phyloP scores from a whole-genome alignment of 2,797 vertebrate genomes.

The Rousettus madagascariensis region DNA sequence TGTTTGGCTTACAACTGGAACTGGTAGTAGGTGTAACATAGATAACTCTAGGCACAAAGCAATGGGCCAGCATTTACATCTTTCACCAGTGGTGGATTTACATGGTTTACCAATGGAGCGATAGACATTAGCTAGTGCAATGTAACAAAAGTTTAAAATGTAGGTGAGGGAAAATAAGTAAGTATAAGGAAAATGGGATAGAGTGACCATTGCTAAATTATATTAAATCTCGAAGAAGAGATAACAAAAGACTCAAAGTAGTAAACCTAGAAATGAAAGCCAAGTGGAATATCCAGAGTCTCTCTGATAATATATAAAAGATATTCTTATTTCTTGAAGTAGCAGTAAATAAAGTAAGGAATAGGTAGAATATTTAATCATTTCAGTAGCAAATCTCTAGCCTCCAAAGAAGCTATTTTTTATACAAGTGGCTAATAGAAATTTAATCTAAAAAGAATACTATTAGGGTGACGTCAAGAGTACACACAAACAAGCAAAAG shows the following conservation, averaged over 20 bases:
- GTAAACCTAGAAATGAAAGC: background rate
- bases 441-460: background rate
- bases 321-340: background rate
- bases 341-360: background rate
- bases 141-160: background rate
- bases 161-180: background rate
- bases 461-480: background rate
- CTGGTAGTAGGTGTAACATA: background rate
- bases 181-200: background rate
- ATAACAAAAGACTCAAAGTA: background rate
- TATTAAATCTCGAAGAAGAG: background rate
- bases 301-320: background rate
- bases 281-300: background rate
- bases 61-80: background rate
- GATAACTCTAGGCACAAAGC: background rate
- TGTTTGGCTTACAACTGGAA: background rate
- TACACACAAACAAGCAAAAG: background rate
- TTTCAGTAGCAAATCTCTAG: background rate
- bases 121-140: background rate
- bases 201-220: background rate
- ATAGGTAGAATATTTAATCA: background rate
- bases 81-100: background rate
- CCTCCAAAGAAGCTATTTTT: background rate
- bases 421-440: background rate
- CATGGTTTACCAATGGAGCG: background rate